phyloP scores from a whole-genome alignment of 2,888 invertebrate species.

The Mesochorus sp. region DNA sequence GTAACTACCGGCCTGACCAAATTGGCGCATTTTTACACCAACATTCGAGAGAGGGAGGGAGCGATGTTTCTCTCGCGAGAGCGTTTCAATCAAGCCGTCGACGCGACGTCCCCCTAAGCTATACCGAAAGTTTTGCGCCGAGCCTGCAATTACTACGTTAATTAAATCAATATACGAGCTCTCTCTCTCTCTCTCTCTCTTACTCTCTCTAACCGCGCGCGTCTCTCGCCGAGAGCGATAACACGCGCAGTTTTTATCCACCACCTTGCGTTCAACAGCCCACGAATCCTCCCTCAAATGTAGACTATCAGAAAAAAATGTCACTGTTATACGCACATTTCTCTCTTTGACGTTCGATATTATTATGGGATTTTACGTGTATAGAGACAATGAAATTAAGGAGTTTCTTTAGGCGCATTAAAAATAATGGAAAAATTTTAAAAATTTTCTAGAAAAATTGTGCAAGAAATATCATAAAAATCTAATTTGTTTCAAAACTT shows the following conservation, averaged over 20 bases:
- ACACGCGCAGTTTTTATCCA: background rate
- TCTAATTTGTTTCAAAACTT: background rate
- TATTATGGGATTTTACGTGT: no score
- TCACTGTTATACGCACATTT: no score
- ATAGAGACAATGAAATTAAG: no score
- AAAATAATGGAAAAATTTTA: no score
- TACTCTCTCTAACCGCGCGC: background rate
- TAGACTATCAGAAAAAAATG: no score
- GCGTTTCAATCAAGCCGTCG: constrained; percentile 80
- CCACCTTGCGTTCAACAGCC: background rate
- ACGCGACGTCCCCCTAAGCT: constrained; percentile 80
- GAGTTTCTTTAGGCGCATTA: no score
- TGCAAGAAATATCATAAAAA: background rate
- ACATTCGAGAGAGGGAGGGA: no score
- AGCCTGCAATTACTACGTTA: constrained; percentile 80
- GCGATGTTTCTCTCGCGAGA: constrained; percentile 29
- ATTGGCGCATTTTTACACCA: constrained; percentile 81
- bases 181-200: constrained; percentile 23
- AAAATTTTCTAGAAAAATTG: background rate
- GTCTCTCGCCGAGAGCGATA: constrained; percentile 6
- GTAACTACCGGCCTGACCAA: constrained; percentile 76
- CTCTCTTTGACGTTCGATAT: no score
- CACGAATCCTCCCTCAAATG: no score
- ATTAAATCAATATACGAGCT: constrained; percentile 77
- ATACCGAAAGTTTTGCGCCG: constrained; percentile 77